phyloP scores from a whole-genome alignment of 1,140 invertebrate genomes.

The Drosophila athabasca region DNA sequence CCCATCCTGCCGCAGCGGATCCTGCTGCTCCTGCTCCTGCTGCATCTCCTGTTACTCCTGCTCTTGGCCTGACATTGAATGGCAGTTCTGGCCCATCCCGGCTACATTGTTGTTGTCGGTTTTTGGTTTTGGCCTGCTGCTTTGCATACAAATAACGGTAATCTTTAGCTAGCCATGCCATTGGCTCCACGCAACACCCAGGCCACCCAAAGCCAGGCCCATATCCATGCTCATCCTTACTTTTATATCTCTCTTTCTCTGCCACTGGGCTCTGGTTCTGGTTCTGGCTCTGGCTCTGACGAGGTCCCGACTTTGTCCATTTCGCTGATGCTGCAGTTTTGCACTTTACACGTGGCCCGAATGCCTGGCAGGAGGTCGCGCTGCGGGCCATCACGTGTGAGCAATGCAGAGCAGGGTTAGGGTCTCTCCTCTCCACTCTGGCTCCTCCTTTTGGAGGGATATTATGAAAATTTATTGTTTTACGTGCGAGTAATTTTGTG shows the following conservation, averaged over 20 bases:
- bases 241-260: neutral
- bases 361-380: too few species aligned
- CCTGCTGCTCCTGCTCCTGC: constrained; percentile 11
- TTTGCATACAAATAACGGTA: constrained; percentile 77
- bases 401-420: constrained; percentile 4
- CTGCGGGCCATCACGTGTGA: constrained; percentile 20
- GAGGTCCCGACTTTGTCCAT: constrained; percentile 19
- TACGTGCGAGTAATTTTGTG: constrained; percentile 61
- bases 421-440: neutral
- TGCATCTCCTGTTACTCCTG: neutral
- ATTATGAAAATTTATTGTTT: constrained; percentile 76
- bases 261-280: neutral
- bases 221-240: constrained; percentile 1
- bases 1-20: constrained; percentile 2
- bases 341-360: constrained; percentile 56
- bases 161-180: constrained; percentile 42
- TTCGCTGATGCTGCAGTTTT: constrained; percentile 73
- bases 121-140: constrained; percentile 50
- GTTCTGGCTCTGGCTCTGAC: constrained; percentile 1
- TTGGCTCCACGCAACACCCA: neutral
- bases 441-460: neutral
- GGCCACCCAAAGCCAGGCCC: neutral
- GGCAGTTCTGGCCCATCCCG: constrained; percentile 37
- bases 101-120: constrained; percentile 32
- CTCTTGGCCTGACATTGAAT: constrained; percentile 50